Evolutionary conservation across 1,140 invertebrate genomes (phyloP), one percentile per base, ranked within the genome.

Genomic region (Drosophila cardini): DNA sequence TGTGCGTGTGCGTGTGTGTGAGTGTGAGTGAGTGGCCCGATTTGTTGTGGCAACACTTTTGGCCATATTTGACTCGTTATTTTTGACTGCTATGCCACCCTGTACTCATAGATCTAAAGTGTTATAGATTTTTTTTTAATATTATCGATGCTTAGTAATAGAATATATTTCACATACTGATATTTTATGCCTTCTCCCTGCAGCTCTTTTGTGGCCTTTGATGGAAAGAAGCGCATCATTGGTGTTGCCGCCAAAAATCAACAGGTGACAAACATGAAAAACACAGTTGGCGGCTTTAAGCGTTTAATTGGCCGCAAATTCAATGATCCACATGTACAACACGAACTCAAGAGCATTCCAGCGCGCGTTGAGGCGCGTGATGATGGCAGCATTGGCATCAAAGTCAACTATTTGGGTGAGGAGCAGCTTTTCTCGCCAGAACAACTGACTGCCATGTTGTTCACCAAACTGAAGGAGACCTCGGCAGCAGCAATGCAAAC

Each of bases 161-260:
- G n/a, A 40, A 40, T 21, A 18, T 16, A 52, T 75, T 40, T 72
- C 45, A 67, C 76, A 7, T 9, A 26, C 5, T 26, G 50, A 15
- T 15, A 18, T 16, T 46, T 30, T 4, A 34, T 57, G 0, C 18
- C n/a, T 26, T 42, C 18, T 1, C 8, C 8, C 60, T 48, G 46
- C 93, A 99, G 98, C 93, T 96, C 98, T 93, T 99, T 95, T 93
- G 97, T 99, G 11, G 98, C 98, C 26, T 98, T 99, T 93, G 97
- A 96, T 90, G 95, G 95, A 40, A 98, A 97, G 90, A 98, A 96
- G 82, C 95, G 99, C 80, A 96, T 97, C 79, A 94, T 99, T 86
- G 99, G 99, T 40, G 97, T 98, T 15, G 97, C 98, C 45, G 98
- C 98, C 26, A 99, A 99, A 92, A 99, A 99, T 92, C 98, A 99